Base-by-base conservation (phyloP, 1,140 invertebrate genomes). In the Drosophila athabasca region DNA sequence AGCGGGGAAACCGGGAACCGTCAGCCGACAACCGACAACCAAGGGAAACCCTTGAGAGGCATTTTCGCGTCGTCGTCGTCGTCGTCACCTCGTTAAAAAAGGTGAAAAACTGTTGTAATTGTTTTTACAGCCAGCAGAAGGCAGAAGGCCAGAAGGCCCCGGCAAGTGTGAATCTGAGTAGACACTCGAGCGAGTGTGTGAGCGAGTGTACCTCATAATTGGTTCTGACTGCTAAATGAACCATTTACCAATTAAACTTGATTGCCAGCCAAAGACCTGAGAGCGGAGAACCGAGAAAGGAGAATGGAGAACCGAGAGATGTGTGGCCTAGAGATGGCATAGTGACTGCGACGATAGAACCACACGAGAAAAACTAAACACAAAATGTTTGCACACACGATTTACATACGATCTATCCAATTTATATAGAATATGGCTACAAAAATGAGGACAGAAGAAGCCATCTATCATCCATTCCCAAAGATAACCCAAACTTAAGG, bases 141-240 rank as follows among this genome's bases (percentile, higher is more conserved):
- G 31, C 35, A 43, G 41, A 52, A 26, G 29, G 17, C 29, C 13
- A 43, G 41, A 52, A 39, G 39, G 31, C 35, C 15, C 66, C 43
- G 49, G 35, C 39, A 67, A 53, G 62, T 73, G 54, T 64, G 73
- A 53, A 55, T 66, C 53, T 49, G 71, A 29, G 44, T 41, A 51
- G 53, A 49, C 17, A 46, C 43, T 52, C 46, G 62, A 64, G 54
- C 49, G 66, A 49, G 51, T 55, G 46, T 58, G 49, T 64, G 57
- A 44, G 65, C 43, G 65, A 68, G 51, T 41, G 17, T 53, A 57
- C 44, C 62, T 64, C 50, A 71, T 88, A 88, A 88, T 88, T 88
- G 83, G 83, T 88, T 88, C 83, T 79, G 83, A 83, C 83, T 82
- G 83, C 83, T 88, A 88, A 88, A 88, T 88, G 83, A 88, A 88